Conservation (phyloP, 2,888 invertebrate genomes). For the Agrotis clavis region DNA sequence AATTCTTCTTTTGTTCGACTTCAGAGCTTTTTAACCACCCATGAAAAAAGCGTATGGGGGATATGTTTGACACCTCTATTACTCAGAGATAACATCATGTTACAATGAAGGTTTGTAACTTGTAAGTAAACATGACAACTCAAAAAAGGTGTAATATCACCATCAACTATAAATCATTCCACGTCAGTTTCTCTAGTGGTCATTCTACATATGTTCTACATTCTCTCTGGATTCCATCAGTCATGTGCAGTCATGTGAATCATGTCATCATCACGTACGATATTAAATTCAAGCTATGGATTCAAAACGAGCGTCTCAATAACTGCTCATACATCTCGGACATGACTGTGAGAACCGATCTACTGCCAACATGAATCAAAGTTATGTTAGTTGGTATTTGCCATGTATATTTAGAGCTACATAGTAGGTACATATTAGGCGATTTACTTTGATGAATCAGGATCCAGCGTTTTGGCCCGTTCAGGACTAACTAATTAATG, state of each 20-base stretch:
- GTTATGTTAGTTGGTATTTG: conserved; percentile 11
- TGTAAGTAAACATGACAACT: background rate
- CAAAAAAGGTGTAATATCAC: conserved; percentile 25
- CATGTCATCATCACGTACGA: conserved; percentile 21
- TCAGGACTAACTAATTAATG: too few relatives aligned
- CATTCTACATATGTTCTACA: too few relatives aligned
- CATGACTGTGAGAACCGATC: conserved; percentile 3
- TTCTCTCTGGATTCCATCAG: conserved; percentile 28
- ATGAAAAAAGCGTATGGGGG: too few relatives aligned
- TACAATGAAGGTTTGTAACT: too few relatives aligned
- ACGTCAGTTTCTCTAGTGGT: background rate
- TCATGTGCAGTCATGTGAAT: conserved; percentile 28
- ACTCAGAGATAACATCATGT: too few relatives aligned
- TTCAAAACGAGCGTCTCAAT: conserved; percentile 3
- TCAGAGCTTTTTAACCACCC: too few relatives aligned
- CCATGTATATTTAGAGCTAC: background rate
- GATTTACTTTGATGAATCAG: too few relatives aligned
- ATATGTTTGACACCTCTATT: too few relatives aligned
- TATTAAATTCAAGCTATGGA: conserved; percentile 8
- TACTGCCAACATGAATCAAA: conserved; percentile 6
- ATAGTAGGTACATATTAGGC: too few relatives aligned
- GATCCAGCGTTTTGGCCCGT: too few relatives aligned
- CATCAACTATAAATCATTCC: background rate
- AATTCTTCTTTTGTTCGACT: too few relatives aligned
- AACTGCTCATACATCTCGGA: background rate